A percentile compares a stretch with the other conserved stretches of the same genome.
Evolutionary conservation across 2,797 vertebrate genomes (phyloP).

Genomic region (Tragopan temminckii): DNA sequence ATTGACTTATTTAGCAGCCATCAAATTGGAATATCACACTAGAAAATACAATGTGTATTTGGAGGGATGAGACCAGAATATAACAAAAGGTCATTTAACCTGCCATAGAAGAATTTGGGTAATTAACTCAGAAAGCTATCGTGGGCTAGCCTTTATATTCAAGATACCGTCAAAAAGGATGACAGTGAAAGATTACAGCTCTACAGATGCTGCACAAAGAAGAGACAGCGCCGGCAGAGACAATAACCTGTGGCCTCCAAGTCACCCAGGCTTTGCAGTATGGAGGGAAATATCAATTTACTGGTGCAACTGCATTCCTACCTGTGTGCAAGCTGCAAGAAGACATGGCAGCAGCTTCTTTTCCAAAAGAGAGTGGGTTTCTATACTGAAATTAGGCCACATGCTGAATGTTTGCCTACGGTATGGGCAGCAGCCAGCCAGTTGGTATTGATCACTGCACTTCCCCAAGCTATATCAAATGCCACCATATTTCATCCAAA

Average conservation of each 20-base stretch:
- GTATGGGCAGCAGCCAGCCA: not conserved
- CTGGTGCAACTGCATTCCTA: not conserved
- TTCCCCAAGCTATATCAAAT: not conserved
- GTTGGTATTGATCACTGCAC: not conserved
- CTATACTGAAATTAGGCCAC: not conserved
- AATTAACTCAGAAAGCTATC: slow-evolving; percentile 10
- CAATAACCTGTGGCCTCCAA: not conserved
- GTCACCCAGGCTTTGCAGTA: not conserved
- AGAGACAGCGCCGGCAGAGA: not conserved
- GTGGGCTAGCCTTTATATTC: not conserved
- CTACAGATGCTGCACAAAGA: not conserved
- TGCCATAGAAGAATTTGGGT: not conserved
- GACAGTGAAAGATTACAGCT: not conserved
- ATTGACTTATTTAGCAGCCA: not conserved
- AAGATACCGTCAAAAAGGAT: not conserved
- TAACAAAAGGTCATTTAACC: not conserved
- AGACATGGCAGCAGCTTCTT: not conserved
- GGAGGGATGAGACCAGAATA: not conserved
- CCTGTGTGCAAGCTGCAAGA: not conserved
- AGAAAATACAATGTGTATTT: slow-evolving; percentile 28
- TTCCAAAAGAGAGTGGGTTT: not conserved
- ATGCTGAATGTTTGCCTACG: not conserved
- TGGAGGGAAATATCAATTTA: not conserved
- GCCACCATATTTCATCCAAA: not conserved
- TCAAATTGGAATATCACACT: slow-evolving; percentile 26